Evolutionary conservation across 1,140 invertebrate species (phyloP).

Genomic region (Araneus ventricosus): DNA sequence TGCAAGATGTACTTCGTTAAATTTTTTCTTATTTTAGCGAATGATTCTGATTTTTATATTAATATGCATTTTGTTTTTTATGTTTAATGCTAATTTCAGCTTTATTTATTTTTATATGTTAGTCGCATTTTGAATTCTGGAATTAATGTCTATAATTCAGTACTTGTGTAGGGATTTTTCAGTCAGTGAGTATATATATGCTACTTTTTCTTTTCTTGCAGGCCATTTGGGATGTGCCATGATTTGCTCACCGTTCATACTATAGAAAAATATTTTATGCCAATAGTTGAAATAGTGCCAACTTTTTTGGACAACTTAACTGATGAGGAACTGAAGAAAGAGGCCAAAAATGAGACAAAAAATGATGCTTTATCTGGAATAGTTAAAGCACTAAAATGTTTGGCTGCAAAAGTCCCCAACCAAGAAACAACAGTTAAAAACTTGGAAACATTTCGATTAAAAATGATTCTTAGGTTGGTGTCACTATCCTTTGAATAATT

Average conservation of each 20-base stretch:
- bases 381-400: conserved; percentile 92
- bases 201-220: conserved; percentile 76
- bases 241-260: conserved; percentile 94
- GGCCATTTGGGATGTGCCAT: conserved; percentile 95
- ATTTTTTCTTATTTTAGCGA: too few species aligned
- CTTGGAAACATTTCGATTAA: conserved; percentile 96
- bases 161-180: too few species aligned
- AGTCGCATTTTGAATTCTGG: too few species aligned
- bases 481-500: not conserved
- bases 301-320: conserved; percentile 94
- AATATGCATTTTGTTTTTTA: too few species aligned
- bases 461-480: conserved; percentile 91
- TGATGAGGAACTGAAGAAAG: conserved; percentile 98
- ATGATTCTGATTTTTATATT: too few species aligned
- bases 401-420: conserved; percentile 88
- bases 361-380: conserved; percentile 95
- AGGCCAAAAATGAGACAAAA: conserved; percentile 97
- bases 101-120: too few species aligned
- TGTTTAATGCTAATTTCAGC: too few species aligned
- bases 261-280: conserved; percentile 95
- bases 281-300: conserved; percentile 94
- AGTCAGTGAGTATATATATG: not conserved
- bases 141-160: too few species aligned
- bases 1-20: too few species aligned
- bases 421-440: conserved; percentile 91